Base-by-base conservation (phyloP, 2,113 vertebrate species). In the Varanus salvator region DNA sequence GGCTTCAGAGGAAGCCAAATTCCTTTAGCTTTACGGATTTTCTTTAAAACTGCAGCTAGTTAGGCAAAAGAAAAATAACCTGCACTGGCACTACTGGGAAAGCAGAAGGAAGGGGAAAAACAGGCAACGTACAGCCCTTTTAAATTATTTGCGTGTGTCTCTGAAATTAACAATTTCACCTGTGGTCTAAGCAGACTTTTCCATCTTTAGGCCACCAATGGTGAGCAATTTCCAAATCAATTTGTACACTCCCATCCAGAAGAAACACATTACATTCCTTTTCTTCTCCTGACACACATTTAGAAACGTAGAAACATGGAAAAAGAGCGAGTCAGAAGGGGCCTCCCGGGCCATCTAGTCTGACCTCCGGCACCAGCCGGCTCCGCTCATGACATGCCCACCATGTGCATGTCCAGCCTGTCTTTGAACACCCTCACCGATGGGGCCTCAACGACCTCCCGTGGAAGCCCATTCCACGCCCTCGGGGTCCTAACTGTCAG, bases 1-100 rank as follows among this genome's bases (percentile, higher is more conserved):
- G 89, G 21, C 14, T 84, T 34, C 91, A 87, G 87, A 21, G 29
- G 78, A 90, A 90, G 0, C 72, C 44, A 14, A 86, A 75, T 64
- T 57, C 75, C 78, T 85, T 75, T 80, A 44, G 68, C n/a, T 82
- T 82, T 82, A 60, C n/a, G n/a, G 23, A 29, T 85, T 14, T 57
- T 90, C 0, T n/a, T 68, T 50, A 78, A 87, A 14, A 91, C 52
- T 84, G 81, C 54, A 23, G 60, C 0, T 1, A 84, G 52, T 52
- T 48, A 52, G 54, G 21, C 25, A 0, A 48, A 27, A 21, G 0
- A 25, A 12, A 86, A 34, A 76, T 87, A 86, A 25, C 14, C 64
- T 78, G 29, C 4, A 80, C 52, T 1, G 38, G 0, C 87, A 86
- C 74, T 77, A 1, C 29, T 0, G 1, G 57, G 86, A 90, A 90